These are phyloP conservation scores for Podarcis cretensis DNA, from an alignment of 2,113 vertebrate species.

Conservation along the genomic window DNA sequence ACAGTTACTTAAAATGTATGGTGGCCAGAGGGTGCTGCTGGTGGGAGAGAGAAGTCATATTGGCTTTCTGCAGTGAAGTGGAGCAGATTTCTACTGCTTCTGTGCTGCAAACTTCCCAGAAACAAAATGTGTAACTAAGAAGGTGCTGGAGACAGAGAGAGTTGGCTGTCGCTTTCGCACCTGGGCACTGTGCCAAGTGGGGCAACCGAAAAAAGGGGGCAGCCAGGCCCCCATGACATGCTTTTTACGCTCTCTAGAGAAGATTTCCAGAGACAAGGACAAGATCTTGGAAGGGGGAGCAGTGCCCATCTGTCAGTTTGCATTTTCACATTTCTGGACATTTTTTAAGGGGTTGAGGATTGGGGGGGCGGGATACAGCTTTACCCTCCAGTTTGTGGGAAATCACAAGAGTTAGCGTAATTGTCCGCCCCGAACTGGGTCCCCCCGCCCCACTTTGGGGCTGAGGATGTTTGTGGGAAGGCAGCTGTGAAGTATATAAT, in stretches of 20 bases:
- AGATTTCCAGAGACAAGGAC: not conserved
- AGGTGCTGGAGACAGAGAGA: not conserved
- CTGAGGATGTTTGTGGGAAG: not conserved
- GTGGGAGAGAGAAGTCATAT: too few species aligned
- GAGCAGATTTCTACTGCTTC: too few species aligned
- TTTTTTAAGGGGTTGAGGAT: not conserved
- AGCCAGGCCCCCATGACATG: too few species aligned
- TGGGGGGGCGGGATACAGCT: not conserved
- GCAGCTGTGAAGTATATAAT: not conserved
- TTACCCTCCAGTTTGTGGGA: too few species aligned
- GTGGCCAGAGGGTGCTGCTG: too few species aligned
- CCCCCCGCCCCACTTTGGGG: not conserved
- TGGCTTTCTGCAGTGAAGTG: too few species aligned
- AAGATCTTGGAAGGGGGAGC: not conserved
- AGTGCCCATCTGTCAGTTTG: not conserved
- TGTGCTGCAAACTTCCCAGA: not conserved
- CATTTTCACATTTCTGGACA: not conserved
- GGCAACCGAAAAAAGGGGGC: not conserved
- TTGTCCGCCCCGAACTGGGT: not conserved
- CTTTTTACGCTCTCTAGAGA: not conserved
- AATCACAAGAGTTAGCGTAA: not conserved
- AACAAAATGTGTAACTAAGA: too few species aligned
- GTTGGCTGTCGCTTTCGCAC: not conserved
- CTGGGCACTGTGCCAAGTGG: not conserved
- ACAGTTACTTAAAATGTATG: too few species aligned